Evolutionary conservation across 2,888 invertebrate species (phyloP), one percentile per base, ranked within the genome.

Genomic region (Pocota personata): DNA sequence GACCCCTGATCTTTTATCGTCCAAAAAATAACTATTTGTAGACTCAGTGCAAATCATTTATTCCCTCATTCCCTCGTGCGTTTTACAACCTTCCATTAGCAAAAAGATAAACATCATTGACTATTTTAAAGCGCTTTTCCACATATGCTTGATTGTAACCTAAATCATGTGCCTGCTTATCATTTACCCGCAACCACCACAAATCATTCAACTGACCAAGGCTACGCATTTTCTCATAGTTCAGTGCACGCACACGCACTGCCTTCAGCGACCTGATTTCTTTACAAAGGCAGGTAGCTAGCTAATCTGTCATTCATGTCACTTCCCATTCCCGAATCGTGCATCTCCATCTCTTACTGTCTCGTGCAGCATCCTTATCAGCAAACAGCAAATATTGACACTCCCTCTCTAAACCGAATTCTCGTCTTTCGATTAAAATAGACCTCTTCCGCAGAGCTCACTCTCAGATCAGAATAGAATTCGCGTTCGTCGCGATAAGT

Each of bases 401-500:
- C 69, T 64, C 84, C 48, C 75, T 75, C 66, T 43, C 66, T 19
- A 12, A 52, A 24, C 10, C 37, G 16, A 50, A 40, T 19, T 57
- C 35, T 62, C 43, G 27, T 48, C 30, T 60, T 32, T 32, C 35
- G n/a, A 48, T 24, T 50, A 37, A 48, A 58, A 66, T 71, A 66
- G 62, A 76, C 80, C 37, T 52, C 64, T 16, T n/a, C 37, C 62
- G 3, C 64, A 27, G 46, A 67, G 43, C 37, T 69, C 21, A 19
- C 71, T 37, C 24, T 40, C 52, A 55, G 37, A 46, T 69, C 75
- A 75, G 82, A 84, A 66, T 58, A 35, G 48, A 46, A 46, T 21
- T 4, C 57, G 71, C 84, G 16, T 80, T 71, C 64, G 80, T 58
- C 71, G 64, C 75, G 84, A 71, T 80, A 69, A 72, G 72, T 77